A percentile compares a stretch with the other conserved stretches of the same genome.
Conservation (phyloP, 2,888 invertebrate species). For the Idaea straminata region DNA sequence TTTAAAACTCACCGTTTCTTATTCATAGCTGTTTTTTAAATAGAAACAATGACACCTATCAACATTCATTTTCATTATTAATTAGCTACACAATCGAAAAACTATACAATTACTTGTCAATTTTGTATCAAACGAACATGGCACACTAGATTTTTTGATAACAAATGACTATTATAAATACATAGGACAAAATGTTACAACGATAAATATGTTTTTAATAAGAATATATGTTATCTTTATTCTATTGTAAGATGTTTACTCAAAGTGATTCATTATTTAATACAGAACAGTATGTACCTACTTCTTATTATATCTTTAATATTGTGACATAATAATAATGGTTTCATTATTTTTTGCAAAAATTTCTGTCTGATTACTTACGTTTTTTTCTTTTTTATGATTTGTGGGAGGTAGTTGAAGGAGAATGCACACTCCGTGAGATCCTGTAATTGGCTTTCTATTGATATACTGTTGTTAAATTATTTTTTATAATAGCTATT, state of each 20-base stretch:
- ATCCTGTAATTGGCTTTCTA: too few species aligned
- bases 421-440: too few species aligned
- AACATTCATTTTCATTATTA: slow-evolving; percentile 42
- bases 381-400: too few species aligned
- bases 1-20: slow-evolving; percentile 64
- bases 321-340: slow-evolving; percentile 12
- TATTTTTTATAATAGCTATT: too few species aligned
- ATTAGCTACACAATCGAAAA: slow-evolving; percentile 32
- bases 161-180: slow-evolving; percentile 18
- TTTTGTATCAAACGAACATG: slow-evolving; percentile 47
- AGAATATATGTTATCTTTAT: slow-evolving; percentile 45
- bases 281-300: slow-evolving; percentile 15
- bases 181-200: slow-evolving; percentile 28
- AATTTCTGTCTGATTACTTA: too few species aligned
- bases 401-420: too few species aligned
- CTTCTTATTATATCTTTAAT: not conserved
- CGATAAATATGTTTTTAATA: slow-evolving; percentile 54
- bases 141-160: slow-evolving; percentile 54
- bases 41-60: slow-evolving; percentile 35
- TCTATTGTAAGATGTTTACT: slow-evolving; percentile 53
- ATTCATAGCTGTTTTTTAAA: slow-evolving; percentile 54
- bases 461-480: too few species aligned
- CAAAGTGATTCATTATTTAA: slow-evolving; percentile 48
- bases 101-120: slow-evolving; percentile 54
- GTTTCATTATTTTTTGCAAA: too few species aligned